phyloP scores from a whole-genome alignment of 2,113 vertebrate species.

The Thalassoma bifasciatum region DNA sequence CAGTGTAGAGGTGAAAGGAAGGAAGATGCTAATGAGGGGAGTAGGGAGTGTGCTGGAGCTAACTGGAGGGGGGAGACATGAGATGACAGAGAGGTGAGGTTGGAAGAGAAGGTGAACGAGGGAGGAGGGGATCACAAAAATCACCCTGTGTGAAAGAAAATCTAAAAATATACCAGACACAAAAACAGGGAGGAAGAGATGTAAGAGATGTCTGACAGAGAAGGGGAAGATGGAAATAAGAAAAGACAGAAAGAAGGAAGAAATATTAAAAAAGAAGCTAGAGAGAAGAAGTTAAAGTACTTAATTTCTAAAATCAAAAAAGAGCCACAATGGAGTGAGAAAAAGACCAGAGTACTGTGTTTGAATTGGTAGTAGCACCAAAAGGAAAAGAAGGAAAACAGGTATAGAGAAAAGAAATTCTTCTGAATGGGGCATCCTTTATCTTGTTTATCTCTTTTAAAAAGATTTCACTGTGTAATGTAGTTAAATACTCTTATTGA shows the following conservation, averaged over 20 bases:
- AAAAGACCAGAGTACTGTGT: not conserved
- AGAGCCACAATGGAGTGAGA: not conserved
- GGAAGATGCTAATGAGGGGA: slow-evolving; percentile 58
- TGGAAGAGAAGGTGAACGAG: slow-evolving; percentile 30
- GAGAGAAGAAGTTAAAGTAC: not conserved
- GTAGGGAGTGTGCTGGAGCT: not conserved
- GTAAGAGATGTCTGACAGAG: too few species aligned
- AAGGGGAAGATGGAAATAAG: too few species aligned
- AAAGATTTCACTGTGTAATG: too few species aligned
- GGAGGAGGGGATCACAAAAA: slow-evolving; percentile 17
- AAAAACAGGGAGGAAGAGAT: not conserved
- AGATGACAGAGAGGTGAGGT: slow-evolving; percentile 46
- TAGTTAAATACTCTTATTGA: too few species aligned
- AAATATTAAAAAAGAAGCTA: not conserved
- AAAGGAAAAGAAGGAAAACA: too few species aligned
- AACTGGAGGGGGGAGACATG: not conserved
- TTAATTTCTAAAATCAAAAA: not conserved
- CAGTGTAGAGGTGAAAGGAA: slow-evolving; percentile 46
- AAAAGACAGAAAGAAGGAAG: not conserved
- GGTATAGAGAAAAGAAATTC: too few species aligned
- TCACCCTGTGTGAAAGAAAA: not conserved
- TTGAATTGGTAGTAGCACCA: too few species aligned
- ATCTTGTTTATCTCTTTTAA: too few species aligned
- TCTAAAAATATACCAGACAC: slow-evolving; percentile 21
- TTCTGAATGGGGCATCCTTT: too few species aligned